These are phyloP conservation scores for Empidonax alnorum DNA, from an alignment of 2,113 vertebrate genomes.

Conservation along the genomic window DNA sequence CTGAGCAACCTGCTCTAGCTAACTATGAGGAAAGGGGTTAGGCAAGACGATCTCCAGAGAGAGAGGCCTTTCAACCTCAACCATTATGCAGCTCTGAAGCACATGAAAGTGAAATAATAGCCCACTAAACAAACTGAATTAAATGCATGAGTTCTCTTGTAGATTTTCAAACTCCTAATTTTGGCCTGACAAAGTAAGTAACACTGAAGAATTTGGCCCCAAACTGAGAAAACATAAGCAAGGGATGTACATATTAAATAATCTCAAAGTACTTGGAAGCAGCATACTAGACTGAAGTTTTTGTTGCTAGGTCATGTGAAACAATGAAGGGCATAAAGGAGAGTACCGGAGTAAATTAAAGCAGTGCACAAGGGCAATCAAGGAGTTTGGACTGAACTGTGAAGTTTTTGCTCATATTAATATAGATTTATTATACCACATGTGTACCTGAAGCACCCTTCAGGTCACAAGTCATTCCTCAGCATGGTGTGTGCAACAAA, in stretches of 20 bases:
- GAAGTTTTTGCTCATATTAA: neutral
- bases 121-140: too few species aligned
- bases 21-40: neutral
- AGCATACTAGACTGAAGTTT: neutral
- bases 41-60: neutral
- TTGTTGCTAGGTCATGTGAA: neutral
- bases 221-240: neutral
- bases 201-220: neutral
- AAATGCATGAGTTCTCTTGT: neutral
- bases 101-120: neutral
- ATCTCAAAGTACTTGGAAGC: neutral
- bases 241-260: neutral
- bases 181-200: neutral
- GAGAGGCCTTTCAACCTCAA: neutral
- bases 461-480: neutral
- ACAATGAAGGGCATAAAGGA: neutral
- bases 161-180: neutral
- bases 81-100: neutral
- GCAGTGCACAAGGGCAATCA: neutral
- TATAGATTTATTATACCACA: neutral
- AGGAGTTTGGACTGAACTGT: neutral
- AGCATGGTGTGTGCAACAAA: neutral
- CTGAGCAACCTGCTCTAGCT: neutral
- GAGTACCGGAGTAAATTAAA: neutral
- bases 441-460: neutral